phyloP scores from a whole-genome alignment of 1,140 invertebrate genomes.

The Armadillidium nasatum region DNA sequence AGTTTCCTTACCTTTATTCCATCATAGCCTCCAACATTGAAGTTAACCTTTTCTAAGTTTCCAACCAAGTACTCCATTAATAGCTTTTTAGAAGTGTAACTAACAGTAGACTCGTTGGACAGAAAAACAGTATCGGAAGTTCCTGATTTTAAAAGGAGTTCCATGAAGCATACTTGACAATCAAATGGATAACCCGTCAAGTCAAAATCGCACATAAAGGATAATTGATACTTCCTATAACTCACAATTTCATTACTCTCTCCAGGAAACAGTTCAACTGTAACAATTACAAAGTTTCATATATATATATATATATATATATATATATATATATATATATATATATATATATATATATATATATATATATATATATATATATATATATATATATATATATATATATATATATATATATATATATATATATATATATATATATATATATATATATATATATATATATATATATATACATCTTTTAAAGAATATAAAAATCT shows the following conservation, averaged over 20 bases:
- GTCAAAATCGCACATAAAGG: constrained; percentile 37
- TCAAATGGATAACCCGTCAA: constrained; percentile 36
- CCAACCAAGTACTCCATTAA: constrained; percentile 24
- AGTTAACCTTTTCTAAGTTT: background rate
- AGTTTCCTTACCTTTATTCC: too few species aligned
- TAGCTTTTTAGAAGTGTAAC: background rate
- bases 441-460: too few species aligned
- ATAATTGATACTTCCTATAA: constrained; percentile 25
- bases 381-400: too few species aligned
- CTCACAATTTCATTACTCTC: constrained; percentile 28
- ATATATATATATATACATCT: too few species aligned
- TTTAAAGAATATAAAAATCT: too few species aligned
- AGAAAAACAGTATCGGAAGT: background rate
- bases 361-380: too few species aligned
- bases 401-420: too few species aligned
- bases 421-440: too few species aligned
- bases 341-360: too few species aligned
- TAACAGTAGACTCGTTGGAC: background rate
- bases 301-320: too few species aligned
- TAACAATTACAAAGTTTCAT: background rate
- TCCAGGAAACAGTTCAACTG: constrained; percentile 23
- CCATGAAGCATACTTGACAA: constrained; percentile 29
- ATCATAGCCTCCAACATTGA: too few species aligned
- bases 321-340: too few species aligned
- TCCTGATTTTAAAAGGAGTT: constrained; percentile 4